Percentiles rank a stretch among this genome's conserved stretches.
Evolutionary conservation across 64 coral and sea anemone genomes (phyloP).

Genomic region (Hydrozoanthus tunicans): DNA sequence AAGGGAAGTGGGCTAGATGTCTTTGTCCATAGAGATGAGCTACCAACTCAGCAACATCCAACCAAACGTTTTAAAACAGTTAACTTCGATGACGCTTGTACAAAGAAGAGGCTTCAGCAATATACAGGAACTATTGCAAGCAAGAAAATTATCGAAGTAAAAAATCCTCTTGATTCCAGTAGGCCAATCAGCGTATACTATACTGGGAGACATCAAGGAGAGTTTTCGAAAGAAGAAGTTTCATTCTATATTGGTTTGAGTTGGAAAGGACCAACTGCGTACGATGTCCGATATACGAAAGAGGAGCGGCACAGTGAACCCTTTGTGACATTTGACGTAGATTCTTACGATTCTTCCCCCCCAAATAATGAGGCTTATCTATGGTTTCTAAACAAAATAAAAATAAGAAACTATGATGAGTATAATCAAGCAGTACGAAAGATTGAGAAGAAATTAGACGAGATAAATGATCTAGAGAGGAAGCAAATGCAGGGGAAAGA

Average conservation of each 20-base stretch:
- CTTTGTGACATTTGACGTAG: neutral
- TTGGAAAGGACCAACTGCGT: slow-evolving; percentile 32
- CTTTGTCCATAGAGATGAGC: slow-evolving; percentile 63
- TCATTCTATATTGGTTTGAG: slow-evolving; percentile 58
- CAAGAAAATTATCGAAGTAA: slow-evolving; percentile 19
- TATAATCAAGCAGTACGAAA: neutral
- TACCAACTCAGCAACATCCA: neutral
- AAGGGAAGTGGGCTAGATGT: slow-evolving; percentile 54
- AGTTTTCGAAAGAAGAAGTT: slow-evolving; percentile 63
- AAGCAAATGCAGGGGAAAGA: neutral
- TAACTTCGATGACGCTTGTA: slow-evolving; percentile 5
- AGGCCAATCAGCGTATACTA: slow-evolving; percentile 42
- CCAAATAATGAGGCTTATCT: too few relatives aligned
- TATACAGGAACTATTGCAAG: slow-evolving; percentile 48
- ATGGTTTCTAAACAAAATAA: too few relatives aligned
- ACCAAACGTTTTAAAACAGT: slow-evolving; percentile 27
- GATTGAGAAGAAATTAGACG: neutral
- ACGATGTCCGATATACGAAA: slow-evolving; percentile 27
- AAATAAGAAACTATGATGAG: neutral
- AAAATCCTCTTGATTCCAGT: slow-evolving; percentile 23
- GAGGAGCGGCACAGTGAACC: neutral
- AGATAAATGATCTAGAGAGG: neutral
- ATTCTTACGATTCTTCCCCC: too few relatives aligned
- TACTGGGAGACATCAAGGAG: slow-evolving; percentile 26
- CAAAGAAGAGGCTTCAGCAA: slow-evolving; percentile 32